These are phyloP conservation scores for Meiosimyza platycephala DNA, from an alignment of 2,888 invertebrate genomes.

Conservation along the genomic window DNA sequence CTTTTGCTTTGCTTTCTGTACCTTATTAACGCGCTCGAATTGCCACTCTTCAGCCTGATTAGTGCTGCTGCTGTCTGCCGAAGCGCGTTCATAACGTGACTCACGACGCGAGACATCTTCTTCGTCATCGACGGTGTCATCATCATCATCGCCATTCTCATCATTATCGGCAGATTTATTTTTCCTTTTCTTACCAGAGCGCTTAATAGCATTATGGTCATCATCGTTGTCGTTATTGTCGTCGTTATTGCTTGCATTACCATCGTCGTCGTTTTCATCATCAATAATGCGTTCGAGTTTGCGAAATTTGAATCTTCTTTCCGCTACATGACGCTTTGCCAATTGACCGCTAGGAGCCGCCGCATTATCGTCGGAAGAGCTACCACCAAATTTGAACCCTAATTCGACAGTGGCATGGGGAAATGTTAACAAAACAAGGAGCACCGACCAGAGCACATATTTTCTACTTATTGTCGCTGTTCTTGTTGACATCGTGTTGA, in stretches of 20 bases:
- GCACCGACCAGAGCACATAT: conserved; percentile 42
- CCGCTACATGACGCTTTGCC: conserved; percentile 32
- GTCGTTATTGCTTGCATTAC: conserved; percentile 48
- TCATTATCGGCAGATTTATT: conserved; percentile 23
- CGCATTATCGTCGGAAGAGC: conserved; percentile 37
- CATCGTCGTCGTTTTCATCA: conserved; percentile 51
- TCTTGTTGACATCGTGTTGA: conserved; percentile 1
- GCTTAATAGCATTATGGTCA: conserved; percentile 38
- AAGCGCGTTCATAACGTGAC: conserved; percentile 36
- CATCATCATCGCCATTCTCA: conserved; percentile 40
- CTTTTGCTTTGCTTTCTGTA: conserved; percentile 36
- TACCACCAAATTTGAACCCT: conserved; percentile 45
- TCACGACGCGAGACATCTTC: conserved; percentile 44
- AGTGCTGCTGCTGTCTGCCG: conserved; percentile 47
- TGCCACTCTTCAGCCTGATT: conserved; percentile 50
- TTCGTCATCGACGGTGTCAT: conserved; percentile 43
- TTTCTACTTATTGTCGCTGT: conserved; percentile 36
- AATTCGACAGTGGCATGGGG: conserved; percentile 50
- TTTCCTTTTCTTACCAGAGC: conserved; percentile 27
- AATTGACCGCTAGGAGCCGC: background rate
- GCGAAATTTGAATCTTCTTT: conserved; percentile 60
- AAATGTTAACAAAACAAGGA: conserved; percentile 50
- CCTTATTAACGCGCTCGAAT: conserved; percentile 50
- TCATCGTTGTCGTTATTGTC: conserved; percentile 44
- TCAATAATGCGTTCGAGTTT: conserved; percentile 57